Evolutionary conservation across 1,140 invertebrate species (phyloP).

Genomic region (Platorchestia sp.): DNA sequence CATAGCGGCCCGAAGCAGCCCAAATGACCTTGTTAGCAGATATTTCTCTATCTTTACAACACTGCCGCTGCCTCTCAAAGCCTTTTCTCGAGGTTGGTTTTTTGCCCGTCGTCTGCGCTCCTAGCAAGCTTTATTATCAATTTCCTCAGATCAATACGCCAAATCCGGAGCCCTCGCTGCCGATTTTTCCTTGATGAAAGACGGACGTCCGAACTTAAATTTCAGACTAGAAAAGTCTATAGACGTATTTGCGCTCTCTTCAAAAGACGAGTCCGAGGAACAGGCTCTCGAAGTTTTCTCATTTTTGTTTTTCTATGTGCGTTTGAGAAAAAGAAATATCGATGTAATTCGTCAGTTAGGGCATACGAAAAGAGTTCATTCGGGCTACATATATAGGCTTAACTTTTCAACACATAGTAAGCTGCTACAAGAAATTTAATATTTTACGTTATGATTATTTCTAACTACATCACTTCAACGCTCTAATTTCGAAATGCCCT

Average conservation of each 20-base stretch:
- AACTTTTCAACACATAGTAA: too few relatives aligned
- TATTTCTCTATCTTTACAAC: background rate
- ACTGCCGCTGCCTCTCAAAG: slow-evolving; percentile 6
- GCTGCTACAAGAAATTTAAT: too few relatives aligned
- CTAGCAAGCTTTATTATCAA: slow-evolving; percentile 38
- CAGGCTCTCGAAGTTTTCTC: background rate
- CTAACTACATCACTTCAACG: too few relatives aligned
- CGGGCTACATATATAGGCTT: too few relatives aligned
- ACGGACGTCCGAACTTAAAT: slow-evolving; percentile 37
- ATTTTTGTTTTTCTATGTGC: background rate
- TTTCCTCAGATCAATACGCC: slow-evolving; percentile 30
- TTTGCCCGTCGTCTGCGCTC: background rate
- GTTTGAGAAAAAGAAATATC: background rate
- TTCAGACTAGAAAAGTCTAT: slow-evolving; percentile 2
- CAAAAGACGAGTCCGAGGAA: slow-evolving; percentile 15
- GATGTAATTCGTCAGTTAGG: background rate
- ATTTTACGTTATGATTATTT: too few relatives aligned
- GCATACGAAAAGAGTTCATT: too few relatives aligned
- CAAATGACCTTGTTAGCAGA: background rate
- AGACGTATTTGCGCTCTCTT: background rate
- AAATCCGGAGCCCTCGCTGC: slow-evolving; percentile 20
- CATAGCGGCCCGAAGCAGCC: background rate
- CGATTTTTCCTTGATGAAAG: slow-evolving; percentile 48
- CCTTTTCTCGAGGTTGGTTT: background rate
- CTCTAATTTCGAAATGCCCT: too few relatives aligned